Evolutionary conservation across 2,797 vertebrate genomes (phyloP), one percentile per base, ranked within the genome.

Genomic region (Siniperca scherzeri): DNA sequence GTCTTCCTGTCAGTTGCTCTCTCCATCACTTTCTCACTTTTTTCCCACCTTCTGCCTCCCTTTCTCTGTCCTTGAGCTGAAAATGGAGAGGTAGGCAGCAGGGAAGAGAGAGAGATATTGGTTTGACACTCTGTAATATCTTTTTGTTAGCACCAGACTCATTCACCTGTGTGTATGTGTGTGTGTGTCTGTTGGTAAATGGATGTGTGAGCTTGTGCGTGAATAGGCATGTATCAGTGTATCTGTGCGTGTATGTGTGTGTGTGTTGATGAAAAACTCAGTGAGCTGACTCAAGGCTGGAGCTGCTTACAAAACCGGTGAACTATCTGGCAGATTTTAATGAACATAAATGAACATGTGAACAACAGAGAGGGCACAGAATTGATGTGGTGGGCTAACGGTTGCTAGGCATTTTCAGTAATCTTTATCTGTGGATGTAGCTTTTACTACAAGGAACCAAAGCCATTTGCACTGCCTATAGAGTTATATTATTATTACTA

Each of bases 271-370:
- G 83, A 90, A 88, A 90, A 91, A 89, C 83, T 85, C 89, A 89
- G 80, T 82, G 93, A 92, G 74, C 90, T 87, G 90, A 84, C 89
- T 93, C 94, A 95, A 95, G 94, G 94, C 85, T 91, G 85, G 21
- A 78, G 84, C 87, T 87, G 86, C 92, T 94, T 91, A 89, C 76
- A 50, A 92, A 94, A 92, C 78, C 83, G 42, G 82, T 92, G 93
- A 94, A 92, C 93, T 95, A 92, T 94, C 89, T 92, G 92, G 89
- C 93, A 92, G 83, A 92, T 93, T 92, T 93, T 86, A 91, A 94
- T 94, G 93, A 94, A 94, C 92, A 95, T 94, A 93, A 93, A 95
- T 93, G 93, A 94, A 92, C 90, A 89, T 70, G 87, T 91, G 89
- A 91, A 91, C 67, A 90, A 88, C 57, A 74, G 71, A 59, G 61